These are phyloP conservation scores for Apamea crenata DNA, from an alignment of 2,888 invertebrate genomes.

Conservation along the genomic window DNA sequence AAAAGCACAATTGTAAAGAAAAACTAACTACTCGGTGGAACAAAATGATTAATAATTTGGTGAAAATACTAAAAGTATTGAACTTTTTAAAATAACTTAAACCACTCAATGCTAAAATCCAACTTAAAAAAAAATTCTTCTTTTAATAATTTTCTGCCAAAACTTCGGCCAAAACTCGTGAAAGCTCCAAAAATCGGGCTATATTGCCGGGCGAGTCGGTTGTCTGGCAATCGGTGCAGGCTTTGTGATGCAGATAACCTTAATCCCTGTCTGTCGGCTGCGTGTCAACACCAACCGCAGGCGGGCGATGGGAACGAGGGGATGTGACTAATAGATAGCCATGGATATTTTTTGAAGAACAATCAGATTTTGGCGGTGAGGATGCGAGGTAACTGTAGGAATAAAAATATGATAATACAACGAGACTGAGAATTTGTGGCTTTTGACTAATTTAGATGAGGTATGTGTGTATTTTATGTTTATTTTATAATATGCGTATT, in stretches of 20 bases:
- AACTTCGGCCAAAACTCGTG: conserved; percentile 23
- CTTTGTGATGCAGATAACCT: conserved; percentile 90
- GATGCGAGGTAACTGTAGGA: background rate
- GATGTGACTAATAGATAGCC: conserved; percentile 67
- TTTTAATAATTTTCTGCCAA: background rate
- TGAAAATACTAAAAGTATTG: background rate
- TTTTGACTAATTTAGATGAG: background rate
- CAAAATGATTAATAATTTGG: background rate
- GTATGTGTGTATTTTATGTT: background rate
- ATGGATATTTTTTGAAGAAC: background rate
- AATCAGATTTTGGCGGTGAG: background rate
- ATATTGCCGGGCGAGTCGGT: conserved; percentile 46
- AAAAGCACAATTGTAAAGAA: background rate
- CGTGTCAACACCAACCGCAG: conserved; percentile 86
- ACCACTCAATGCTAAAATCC: background rate
- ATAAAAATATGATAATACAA: background rate
- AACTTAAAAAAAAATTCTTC: background rate
- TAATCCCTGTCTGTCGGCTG: conserved; percentile 88
- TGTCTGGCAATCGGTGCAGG: conserved; percentile 73
- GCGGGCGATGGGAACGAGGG: conserved; percentile 54
- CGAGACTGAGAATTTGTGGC: background rate
- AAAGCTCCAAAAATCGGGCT: conserved; percentile 37
- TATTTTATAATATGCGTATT: background rate
- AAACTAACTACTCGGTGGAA: background rate
- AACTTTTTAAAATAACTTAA: background rate